These are phyloP conservation scores for Polypedilum pembai DNA, from an alignment of 1,140 invertebrate species.

Conservation along the genomic window DNA sequence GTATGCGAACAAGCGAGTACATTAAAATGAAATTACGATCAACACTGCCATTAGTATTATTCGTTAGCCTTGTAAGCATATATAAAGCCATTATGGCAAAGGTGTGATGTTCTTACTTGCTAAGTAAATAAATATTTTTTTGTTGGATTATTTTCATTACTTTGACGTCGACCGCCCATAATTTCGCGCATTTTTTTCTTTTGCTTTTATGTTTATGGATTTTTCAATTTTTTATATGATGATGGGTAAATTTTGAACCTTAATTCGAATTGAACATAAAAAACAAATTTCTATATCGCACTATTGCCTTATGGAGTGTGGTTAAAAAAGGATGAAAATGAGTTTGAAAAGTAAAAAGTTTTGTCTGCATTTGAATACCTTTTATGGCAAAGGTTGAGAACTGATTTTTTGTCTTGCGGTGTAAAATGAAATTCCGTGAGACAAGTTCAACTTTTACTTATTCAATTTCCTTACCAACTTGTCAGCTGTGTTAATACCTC, in stretches of 20 bases:
- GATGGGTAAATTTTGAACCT: background rate
- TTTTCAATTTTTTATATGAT: background rate
- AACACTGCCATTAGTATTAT: conserved; percentile 15
- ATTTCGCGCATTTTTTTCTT: background rate
- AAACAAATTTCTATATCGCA: background rate
- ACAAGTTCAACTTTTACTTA: too few relatives aligned
- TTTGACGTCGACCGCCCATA: background rate
- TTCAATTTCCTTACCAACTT: too few relatives aligned
- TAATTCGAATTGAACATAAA: conserved; percentile 15
- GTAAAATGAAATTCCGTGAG: too few relatives aligned
- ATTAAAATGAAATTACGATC: conserved; percentile 1
- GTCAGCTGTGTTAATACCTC: too few relatives aligned
- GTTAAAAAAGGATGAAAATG: too few relatives aligned
- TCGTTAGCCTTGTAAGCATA: background rate
- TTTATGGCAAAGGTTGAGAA: too few relatives aligned
- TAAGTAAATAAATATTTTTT: background rate
- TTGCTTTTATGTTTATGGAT: background rate
- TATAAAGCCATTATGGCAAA: background rate
- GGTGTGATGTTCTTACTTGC: background rate
- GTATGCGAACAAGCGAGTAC: background rate
- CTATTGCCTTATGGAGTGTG: too few relatives aligned
- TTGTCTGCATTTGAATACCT: too few relatives aligned
- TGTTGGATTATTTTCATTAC: background rate
- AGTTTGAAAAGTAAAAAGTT: too few relatives aligned
- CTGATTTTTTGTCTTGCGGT: too few relatives aligned